Evolutionary conservation across 2,797 vertebrate genomes (phyloP).

Genomic region (Sus cebifrons): DNA sequence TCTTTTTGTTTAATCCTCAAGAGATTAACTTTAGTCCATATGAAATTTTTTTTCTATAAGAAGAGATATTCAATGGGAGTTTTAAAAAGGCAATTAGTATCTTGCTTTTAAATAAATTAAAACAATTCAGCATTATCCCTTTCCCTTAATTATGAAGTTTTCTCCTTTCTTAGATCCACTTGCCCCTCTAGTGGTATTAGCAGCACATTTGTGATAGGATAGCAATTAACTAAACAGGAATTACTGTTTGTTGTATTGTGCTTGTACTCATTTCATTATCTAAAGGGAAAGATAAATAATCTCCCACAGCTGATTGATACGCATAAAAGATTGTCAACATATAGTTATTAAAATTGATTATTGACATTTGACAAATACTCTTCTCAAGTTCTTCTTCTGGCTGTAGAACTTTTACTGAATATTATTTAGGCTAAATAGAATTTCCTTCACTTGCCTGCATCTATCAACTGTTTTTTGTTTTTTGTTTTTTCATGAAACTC

Average conservation of each 20-base stretch:
- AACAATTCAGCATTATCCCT: neutral
- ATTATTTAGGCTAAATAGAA: neutral
- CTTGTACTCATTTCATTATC: neutral
- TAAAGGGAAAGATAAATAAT: neutral
- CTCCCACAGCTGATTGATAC: neutral
- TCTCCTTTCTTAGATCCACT: neutral
- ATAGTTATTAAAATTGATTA: neutral
- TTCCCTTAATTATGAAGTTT: neutral
- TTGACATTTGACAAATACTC: neutral
- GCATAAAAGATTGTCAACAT: neutral
- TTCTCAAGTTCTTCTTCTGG: neutral
- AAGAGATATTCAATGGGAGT: neutral
- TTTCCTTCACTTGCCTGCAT: neutral
- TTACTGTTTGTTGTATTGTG: neutral
- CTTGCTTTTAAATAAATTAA: neutral
- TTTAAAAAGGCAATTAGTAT: neutral
- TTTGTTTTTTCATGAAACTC: slow-evolving; percentile 17
- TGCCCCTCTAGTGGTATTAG: neutral
- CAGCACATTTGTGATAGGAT: neutral
- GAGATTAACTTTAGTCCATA: neutral
- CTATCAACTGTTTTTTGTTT: neutral
- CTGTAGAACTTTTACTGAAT: neutral
- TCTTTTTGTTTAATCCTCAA: neutral
- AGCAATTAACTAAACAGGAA: neutral
- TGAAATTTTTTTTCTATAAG: neutral